Base-by-base conservation (phyloP, 1,140 invertebrate genomes). In the Drosophila melanica region DNA sequence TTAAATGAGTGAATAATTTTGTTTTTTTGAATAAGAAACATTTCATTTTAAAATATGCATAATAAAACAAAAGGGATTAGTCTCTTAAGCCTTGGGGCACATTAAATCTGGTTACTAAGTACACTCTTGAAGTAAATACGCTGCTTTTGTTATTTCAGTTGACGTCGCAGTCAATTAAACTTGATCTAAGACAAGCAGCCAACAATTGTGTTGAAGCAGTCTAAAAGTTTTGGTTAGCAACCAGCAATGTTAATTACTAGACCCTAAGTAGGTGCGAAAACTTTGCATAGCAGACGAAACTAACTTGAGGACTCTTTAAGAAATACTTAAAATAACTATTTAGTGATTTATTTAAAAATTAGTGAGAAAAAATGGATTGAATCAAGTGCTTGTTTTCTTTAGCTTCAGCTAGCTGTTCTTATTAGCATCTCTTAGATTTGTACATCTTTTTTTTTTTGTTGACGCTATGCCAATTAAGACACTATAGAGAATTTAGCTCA, bases 171-270 rank as follows among this genome's bases (percentile, higher is more conserved):
- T 27, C 11, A 48, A 48, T 48, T 48, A 20, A n/a, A 48, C 47
- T 27, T 9, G 47, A 27, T 8, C 47, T 27, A n/a, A n/a, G 23
- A 27, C 47, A 48, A 48, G 20, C 47, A 48, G 3, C 23, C 47
- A 48, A 48, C 23, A 48, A 48, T 48, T 60, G 47, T 50, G 18
- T 50, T 37, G 12, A 35, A 41, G 14, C 39, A 23, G 18, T 20
- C 18, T 3, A 33, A 35, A 68, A 68, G 55, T 68, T 68, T 58
- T 50, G 27, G 18, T 6, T 18, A 39, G 14, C 33, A 54, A 54
- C 23, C 41, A 6, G 27, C 27, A 27, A 27, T 27, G 4, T 27
- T 27, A 27, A 27, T 27, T 27, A 27, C 27, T 27, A 42, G 41
- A 42, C n/a, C n/a, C n/a, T 16, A 42, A 42, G 35, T 65, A 55